Evolutionary conservation across 2,113 vertebrate genomes (phyloP), one percentile per base, ranked within the genome.

Genomic region (Pipa parva): DNA sequence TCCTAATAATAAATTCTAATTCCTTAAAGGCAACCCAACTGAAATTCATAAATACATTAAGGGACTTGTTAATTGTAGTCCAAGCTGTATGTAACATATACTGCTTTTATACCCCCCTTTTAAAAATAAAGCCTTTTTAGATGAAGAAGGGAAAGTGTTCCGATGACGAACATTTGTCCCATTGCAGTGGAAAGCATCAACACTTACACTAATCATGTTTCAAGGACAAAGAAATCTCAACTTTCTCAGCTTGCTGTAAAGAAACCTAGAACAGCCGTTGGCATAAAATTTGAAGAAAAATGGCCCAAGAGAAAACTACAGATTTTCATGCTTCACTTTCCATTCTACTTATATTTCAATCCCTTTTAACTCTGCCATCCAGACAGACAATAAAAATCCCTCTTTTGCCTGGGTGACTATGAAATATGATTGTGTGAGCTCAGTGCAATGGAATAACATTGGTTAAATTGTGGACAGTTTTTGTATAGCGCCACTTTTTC

Each of bases 401-500:
- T 80, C 79, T 83, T 87, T 89, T 91, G 83, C 76, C 78, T 81
- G 83, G 75, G 81, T 77, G 90, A 89, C 88, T 92, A 93, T 96
- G 91, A 92, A 92, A 88, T 91, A 88, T 88, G 88, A 93, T 87
- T 88, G 89, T 88, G 80, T 84, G 76, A 63, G 80, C 83, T 87
- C 87, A 87, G 77, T 88, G 86, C 85, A 77, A 88, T 84, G 87
- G 88, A 94, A 93, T 92, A 91, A 90, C 89, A 89, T 85, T 89
- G 86, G 87, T 92, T 94, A 92, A 97, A 95, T 97, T 97, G 94
- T 97, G 91, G 92, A 95, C 88, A 87, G 87, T 89, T 89, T 88
- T 77, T 94, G 91, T 95, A 94, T 92, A 87, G 88, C 93, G 90
- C 91, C 91, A 91, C 86, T 91, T 67, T 78, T 83, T 76, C 73